Conservation (phyloP, 2,113 vertebrate species). For the Tachycineta bicolor region DNA sequence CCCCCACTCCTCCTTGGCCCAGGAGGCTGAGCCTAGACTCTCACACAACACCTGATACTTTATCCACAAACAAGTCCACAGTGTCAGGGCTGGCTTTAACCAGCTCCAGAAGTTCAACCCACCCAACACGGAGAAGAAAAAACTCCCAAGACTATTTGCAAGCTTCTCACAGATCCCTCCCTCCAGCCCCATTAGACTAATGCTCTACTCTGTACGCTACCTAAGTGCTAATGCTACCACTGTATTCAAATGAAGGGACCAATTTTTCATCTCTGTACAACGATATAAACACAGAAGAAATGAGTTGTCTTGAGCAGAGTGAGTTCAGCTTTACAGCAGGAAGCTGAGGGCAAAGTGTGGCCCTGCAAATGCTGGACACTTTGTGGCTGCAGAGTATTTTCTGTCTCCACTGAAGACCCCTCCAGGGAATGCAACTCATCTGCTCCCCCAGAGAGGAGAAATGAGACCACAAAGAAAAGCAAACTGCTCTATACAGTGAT, state of each 20-base stretch:
- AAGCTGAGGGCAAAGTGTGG: background rate
- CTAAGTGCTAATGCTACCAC: background rate
- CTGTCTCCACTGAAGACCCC: background rate
- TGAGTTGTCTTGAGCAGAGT: background rate
- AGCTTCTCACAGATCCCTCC: background rate
- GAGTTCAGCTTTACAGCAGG: background rate
- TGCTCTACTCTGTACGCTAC: background rate
- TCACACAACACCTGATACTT: background rate
- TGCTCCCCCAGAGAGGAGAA: background rate
- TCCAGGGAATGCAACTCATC: background rate
- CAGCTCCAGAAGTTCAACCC: background rate
- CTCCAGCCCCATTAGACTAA: background rate
- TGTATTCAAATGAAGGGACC: background rate
- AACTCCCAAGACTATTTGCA: background rate
- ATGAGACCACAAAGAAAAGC: background rate
- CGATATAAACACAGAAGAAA: background rate
- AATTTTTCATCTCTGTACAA: background rate
- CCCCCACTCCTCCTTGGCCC: background rate
- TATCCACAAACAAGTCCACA: background rate
- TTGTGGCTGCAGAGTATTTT: constrained; percentile 16
- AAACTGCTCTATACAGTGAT: background rate
- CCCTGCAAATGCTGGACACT: background rate
- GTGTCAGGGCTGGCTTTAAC: background rate
- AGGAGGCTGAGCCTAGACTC: background rate
- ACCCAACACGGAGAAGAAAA: background rate